Evolutionary conservation across 2,797 vertebrate species (phyloP).

Genomic region (Amniataba percoides): DNA sequence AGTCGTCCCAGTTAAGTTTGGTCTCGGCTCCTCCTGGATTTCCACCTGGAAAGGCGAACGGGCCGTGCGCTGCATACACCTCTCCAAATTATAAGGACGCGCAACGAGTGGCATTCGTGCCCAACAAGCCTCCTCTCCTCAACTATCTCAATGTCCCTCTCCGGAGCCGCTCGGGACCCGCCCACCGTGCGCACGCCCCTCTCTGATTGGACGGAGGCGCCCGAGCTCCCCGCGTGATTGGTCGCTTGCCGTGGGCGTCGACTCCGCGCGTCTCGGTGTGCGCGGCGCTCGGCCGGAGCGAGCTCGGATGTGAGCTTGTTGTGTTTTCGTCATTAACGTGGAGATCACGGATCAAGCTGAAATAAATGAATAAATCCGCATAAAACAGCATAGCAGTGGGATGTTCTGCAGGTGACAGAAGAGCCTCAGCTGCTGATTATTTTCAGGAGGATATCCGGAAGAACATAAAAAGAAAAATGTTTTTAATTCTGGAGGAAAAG

Average conservation of each 20-base stretch:
- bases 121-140: constrained; percentile 81
- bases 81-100: constrained; percentile 84
- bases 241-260: constrained; percentile 65
- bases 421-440: neutral
- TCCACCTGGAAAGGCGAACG: constrained; percentile 83
- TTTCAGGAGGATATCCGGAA: neutral
- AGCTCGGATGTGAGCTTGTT: constrained; percentile 70
- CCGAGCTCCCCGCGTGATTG: constrained; percentile 64
- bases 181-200: constrained; percentile 56
- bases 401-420: constrained; percentile 38
- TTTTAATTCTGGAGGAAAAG: neutral
- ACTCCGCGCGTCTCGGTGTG: constrained; percentile 44
- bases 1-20: constrained; percentile 79
- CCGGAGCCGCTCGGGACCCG: constrained; percentile 68
- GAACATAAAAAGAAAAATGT: neutral
- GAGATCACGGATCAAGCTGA: constrained; percentile 68
- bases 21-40: constrained; percentile 80
- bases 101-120: constrained; percentile 85
- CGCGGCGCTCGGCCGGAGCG: constrained; percentile 45
- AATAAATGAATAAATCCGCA: constrained; percentile 62
- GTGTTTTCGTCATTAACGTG: constrained; percentile 75
- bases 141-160: constrained; percentile 77
- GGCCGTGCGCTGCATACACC: constrained; percentile 83
- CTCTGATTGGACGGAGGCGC: constrained; percentile 70
- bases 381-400: constrained; percentile 34